Conservation (phyloP, 2,113 vertebrate genomes). For the Nematolebias whitei region DNA sequence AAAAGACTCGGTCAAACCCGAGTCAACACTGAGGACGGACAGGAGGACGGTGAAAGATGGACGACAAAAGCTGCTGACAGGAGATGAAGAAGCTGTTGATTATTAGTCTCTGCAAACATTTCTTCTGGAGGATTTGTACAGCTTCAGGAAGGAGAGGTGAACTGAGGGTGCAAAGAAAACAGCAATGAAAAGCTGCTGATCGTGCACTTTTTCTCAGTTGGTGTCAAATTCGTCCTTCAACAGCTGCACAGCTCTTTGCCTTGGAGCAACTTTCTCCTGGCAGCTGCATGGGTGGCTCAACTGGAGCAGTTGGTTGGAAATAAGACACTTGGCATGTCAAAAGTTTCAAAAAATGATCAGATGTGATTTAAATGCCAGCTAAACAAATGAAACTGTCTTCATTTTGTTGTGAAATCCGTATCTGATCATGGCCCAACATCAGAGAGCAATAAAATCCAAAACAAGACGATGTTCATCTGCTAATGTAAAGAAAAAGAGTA, state of each 20-base stretch:
- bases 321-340: constrained; percentile 43
- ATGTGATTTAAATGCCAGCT: constrained; percentile 40
- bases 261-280: constrained; percentile 5
- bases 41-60: constrained; percentile 1
- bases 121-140: no score
- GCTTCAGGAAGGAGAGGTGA: constrained; percentile 5
- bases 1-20: constrained; percentile 7
- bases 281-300: constrained; percentile 16
- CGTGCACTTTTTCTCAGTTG: background rate
- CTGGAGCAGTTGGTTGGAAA: constrained; percentile 52
- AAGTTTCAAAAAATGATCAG: constrained; percentile 43
- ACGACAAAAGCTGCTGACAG: constrained; percentile 28
- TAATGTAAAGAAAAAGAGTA: constrained; percentile 5
- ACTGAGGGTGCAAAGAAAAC: background rate
- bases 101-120: constrained; percentile 28
- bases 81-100: constrained; percentile 19
- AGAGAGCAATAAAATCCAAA: background rate
- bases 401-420: background rate
- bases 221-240: background rate
- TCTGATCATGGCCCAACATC: background rate
- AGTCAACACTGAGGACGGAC: constrained; percentile 1
- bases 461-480: background rate
- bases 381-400: background rate
- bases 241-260: constrained; percentile 6
- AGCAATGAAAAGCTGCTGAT: constrained; percentile 5